These are phyloP conservation scores for Gallinago nigripennis DNA, from an alignment of 2,797 vertebrate genomes.

Conservation along the genomic window DNA sequence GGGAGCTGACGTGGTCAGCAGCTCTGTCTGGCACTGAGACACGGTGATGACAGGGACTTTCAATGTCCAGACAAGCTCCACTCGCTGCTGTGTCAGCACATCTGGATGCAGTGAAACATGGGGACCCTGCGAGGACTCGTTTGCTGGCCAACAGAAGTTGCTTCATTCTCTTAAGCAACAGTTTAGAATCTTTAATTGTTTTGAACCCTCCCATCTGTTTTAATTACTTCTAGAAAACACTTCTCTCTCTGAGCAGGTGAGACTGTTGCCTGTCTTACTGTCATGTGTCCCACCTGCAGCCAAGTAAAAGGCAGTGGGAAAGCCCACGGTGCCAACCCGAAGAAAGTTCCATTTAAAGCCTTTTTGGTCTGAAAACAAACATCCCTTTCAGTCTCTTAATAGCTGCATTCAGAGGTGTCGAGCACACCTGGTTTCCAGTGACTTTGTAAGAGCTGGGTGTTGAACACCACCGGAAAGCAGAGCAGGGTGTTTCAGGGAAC, in stretches of 20 bases:
- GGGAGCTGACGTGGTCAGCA: background rate
- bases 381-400: background rate
- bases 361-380: background rate
- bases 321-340: background rate
- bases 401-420: background rate
- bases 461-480: background rate
- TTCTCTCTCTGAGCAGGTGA: background rate
- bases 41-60: background rate
- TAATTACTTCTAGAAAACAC: background rate
- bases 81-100: slow-evolving; percentile 30
- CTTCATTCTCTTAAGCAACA: background rate
- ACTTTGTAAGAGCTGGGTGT: background rate
- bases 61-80: background rate
- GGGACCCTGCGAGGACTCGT: background rate
- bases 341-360: background rate
- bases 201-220: background rate
- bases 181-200: background rate
- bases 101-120: background rate
- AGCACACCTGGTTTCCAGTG: background rate
- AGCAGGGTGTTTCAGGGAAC: background rate
- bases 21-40: background rate
- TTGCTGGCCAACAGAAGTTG: background rate
- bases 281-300: background rate
- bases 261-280: background rate
- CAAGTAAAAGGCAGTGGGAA: background rate